Evolutionary conservation across 2,113 vertebrate species (phyloP), one percentile per base, ranked within the genome.

Genomic region (Dasyurus viverrinus): DNA sequence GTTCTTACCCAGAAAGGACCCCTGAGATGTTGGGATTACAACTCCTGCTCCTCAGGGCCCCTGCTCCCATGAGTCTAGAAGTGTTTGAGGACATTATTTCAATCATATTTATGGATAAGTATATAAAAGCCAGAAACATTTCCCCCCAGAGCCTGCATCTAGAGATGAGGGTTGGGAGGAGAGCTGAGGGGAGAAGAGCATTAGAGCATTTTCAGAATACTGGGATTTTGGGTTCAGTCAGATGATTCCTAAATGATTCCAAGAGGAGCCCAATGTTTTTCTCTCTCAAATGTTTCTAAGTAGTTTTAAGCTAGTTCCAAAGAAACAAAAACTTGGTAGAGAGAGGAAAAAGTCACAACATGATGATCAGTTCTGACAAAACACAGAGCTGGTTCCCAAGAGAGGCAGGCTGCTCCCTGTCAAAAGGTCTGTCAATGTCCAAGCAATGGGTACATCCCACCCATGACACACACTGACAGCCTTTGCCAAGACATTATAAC

Each of bases 241-340:
- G 95, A 91, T 93, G 3, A 26, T 92, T 48, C 7, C 48, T 48
- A 48, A 26, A 25, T 93, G 27, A 53, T 10, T 14, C 52, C 92
- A 53, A 16, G 8, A 47, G 47, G 12, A 90, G 24, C 90, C 36
- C 53, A 90, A 10, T 55, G 60, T n/a, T 14, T 68, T 68, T 36
- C 7, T 84, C 60, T 92, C 52, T n/a, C 60, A 76, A 11, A 92
- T 93, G 27, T 89, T 92, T 68, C 30, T 92, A n/a, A 84, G 60
- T 95, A n/a, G 9, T 48, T 91, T 60, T 53, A 52, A 68, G 4
- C 14, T 47, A 90, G 14, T 47, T 48, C 24, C 27, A 50, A 46
- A 36, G n/a, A 92, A 94, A 52, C 36, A 26, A 93, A 60, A 9
- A 93, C 46, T 19, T 5, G 91, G 24, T 26, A 52, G 25, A 53